These are phyloP conservation scores for Neomorphus geoffroyi DNA, from an alignment of 2,797 vertebrate species.

Conservation along the genomic window DNA sequence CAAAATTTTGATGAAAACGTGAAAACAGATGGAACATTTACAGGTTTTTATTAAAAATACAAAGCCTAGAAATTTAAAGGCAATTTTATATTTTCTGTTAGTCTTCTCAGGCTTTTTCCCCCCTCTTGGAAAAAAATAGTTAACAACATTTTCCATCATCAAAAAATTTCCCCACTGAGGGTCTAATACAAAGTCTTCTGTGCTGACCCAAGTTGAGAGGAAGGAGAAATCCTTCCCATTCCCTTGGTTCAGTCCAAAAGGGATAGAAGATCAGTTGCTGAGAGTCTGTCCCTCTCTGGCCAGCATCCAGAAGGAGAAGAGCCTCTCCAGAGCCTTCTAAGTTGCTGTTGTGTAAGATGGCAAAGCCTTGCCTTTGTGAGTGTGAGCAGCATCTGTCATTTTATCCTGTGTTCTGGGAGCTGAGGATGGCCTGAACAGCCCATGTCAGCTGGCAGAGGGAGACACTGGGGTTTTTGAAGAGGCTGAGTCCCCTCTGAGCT, in stretches of 20 bases:
- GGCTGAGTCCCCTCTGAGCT: not conserved
- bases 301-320: not conserved
- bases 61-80: not conserved
- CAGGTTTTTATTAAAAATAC: not conserved
- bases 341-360: not conserved
- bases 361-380: not conserved
- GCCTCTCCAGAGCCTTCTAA: not conserved
- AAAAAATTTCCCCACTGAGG: not conserved
- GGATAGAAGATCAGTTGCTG: not conserved
- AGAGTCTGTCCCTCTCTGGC: not conserved
- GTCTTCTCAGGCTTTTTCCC: not conserved
- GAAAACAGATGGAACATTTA: conserved; percentile 36
- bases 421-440: not conserved
- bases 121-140: not conserved
- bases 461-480: not conserved
- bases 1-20: conserved; percentile 17
- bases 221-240: not conserved
- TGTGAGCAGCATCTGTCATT: not conserved
- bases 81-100: not conserved
- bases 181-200: not conserved
- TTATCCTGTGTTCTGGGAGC: not conserved
- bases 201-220: not conserved
- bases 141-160: not conserved
- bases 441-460: not conserved
- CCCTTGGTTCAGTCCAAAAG: not conserved